Base-by-base conservation (phyloP, 1,140 invertebrate genomes). In the Pseudobourletiella spinata region DNA sequence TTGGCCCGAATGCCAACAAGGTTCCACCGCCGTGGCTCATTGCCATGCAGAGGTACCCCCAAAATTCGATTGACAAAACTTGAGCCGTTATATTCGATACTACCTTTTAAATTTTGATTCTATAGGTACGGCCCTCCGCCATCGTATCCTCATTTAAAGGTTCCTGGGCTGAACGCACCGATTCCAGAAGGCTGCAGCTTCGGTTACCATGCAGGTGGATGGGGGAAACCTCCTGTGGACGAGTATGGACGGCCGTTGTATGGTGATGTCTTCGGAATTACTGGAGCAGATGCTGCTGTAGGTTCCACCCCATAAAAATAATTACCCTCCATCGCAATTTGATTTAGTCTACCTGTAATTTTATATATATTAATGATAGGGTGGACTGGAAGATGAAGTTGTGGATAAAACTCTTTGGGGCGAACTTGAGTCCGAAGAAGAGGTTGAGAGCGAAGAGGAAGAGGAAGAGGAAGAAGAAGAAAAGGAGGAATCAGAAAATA, bases 211-310 rank as follows among this genome's bases (percentile, higher is more conserved):
- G 95, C 95, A 1, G 95, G 92, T 39, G 95, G 95, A 50, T 99
- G 95, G 95, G 95, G 96, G 56, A 99, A 99, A 77, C 97, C 97
- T n/a, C 97, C 97, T 1, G 97, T 99, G 0, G 97, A 99, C 79
- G 95, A 99, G 77, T 87, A 85, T 67, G 96, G 97, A 18, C 88
- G 95, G 75, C 97, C 97, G 1, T 77, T 99, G 0, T 99, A 99
- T 76, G 97, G 97, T 8, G 97, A 99, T 79, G 97, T 99, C 0
- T 99, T 99, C 76, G 96, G 95, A 30, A 82, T 84, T 29, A 35
- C 54, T 11, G 81, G 81, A 67, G 75, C 73, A 32, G 81, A 84
- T 51, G 78, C 81, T 46, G 81, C 84, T 74, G 84, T 85, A 70
- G 79, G 79, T 63, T 54, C 24, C 52, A 11, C n/a, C n/a, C n/a